Percentiles rank a stretch among this genome's conserved stretches.
Conservation (phyloP, 2,888 invertebrate species). For the Ornithoptera priamus region DNA sequence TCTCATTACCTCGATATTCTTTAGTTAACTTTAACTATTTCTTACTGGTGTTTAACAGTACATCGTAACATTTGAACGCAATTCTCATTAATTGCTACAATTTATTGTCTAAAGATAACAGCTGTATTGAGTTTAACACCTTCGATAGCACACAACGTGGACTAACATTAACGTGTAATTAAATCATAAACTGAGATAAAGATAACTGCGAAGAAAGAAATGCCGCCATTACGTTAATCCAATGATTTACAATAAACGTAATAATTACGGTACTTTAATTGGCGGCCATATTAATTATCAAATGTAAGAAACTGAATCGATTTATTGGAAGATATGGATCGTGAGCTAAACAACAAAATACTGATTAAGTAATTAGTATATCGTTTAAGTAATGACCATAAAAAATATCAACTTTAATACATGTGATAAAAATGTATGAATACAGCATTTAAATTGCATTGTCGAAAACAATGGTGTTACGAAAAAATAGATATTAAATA, state of each 20-base stretch:
- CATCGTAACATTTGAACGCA: slow-evolving; percentile 23
- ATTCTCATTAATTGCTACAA: slow-evolving; percentile 23
- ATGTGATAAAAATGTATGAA: not conserved
- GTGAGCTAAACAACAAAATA: slow-evolving; percentile 18
- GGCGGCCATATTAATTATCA: slow-evolving; percentile 76
- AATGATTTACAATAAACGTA: slow-evolving; percentile 69
- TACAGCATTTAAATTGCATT: not conserved
- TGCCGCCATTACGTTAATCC: slow-evolving; percentile 56
- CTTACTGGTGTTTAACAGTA: no score
- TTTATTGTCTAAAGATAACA: slow-evolving; percentile 53
- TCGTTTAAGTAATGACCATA: not conserved
- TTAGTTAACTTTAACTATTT: no score
- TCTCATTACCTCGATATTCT: no score
- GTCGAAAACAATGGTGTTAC: not conserved
- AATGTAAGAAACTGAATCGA: slow-evolving; percentile 48
- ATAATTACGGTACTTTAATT: slow-evolving; percentile 72
- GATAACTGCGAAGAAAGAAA: slow-evolving; percentile 53
- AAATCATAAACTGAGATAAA: slow-evolving; percentile 76
- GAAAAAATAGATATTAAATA: not conserved
- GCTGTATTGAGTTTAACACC: slow-evolving; percentile 58
- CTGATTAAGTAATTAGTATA: slow-evolving; percentile 35
- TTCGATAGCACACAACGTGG: slow-evolving; percentile 57
- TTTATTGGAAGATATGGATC: slow-evolving; percentile 46
- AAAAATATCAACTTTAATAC: not conserved
- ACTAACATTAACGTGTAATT: slow-evolving; percentile 64